Percentiles rank a stretch among this genome's conserved stretches.
Evolutionary conservation across 2,113 vertebrate genomes (phyloP).

Genomic region (Mus pahari): DNA sequence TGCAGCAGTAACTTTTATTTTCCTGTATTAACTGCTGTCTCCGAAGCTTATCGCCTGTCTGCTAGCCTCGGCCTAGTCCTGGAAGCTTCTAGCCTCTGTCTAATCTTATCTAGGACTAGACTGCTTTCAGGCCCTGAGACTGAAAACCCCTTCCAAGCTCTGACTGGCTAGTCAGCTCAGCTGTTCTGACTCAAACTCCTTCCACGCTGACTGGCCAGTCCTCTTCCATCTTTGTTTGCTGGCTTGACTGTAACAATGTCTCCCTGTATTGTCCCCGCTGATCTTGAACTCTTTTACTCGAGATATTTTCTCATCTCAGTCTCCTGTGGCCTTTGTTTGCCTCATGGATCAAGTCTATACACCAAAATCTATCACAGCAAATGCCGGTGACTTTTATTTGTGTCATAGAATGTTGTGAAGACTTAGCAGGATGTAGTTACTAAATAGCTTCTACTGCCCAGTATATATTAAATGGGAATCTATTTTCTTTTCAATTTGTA

Average conservation of each 20-base stretch:
- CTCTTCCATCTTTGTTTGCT: neutral
- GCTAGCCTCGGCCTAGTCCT: no score
- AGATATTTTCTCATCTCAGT: neutral
- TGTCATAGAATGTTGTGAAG: neutral
- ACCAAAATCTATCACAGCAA: conserved; percentile 37
- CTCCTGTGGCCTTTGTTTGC: neutral
- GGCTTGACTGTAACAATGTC: neutral
- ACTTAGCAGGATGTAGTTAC: neutral
- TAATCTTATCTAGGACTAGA: no score
- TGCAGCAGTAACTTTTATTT: no score
- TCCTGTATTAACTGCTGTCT: no score
- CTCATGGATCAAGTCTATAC: neutral
- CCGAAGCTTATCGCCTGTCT: no score
- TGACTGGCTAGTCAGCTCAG: no score
- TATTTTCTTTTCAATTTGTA: conserved; percentile 18
- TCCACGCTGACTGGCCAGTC: neutral
- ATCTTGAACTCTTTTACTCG: neutral
- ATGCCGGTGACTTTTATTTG: conserved; percentile 29
- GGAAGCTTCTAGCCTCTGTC: no score
- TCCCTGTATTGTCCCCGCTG: neutral
- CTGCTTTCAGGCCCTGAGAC: no score
- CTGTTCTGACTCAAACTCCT: no score
- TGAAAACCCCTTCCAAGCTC: no score
- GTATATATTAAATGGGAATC: neutral
- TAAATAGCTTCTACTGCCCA: neutral